phyloP scores from a whole-genome alignment of 2,888 invertebrate genomes.

The Cylloceria caligata region DNA sequence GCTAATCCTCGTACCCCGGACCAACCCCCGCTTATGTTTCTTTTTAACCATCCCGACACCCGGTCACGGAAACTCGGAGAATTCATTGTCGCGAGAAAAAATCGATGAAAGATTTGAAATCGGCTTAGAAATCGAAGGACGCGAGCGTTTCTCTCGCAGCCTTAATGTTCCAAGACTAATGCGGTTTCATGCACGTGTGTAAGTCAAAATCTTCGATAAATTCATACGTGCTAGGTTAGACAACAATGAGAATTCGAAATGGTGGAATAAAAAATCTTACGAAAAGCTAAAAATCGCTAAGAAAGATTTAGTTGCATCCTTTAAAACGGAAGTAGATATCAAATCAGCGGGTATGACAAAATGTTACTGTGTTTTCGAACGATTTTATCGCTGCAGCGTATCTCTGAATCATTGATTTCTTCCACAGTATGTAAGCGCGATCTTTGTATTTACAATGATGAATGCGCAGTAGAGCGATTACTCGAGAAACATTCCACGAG shows the following conservation, averaged over 20 bases:
- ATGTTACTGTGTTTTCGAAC: neutral
- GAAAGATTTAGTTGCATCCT: neutral
- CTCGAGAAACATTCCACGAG: neutral
- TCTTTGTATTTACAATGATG: neutral
- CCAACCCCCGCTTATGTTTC: slow-evolving; percentile 68
- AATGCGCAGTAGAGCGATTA: neutral
- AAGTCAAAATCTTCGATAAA: neutral
- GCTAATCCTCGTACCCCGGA: slow-evolving; percentile 76
- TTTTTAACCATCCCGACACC: slow-evolving; percentile 47
- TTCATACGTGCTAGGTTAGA: neutral
- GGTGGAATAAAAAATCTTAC: neutral
- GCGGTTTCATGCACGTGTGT: slow-evolving; percentile 13
- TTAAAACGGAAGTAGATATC: neutral
- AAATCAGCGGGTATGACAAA: neutral
- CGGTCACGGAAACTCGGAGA: slow-evolving; percentile 49
- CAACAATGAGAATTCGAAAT: neutral
- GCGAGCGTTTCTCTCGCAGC: neutral
- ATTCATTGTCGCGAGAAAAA: slow-evolving; percentile 45
- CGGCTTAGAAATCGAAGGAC: slow-evolving; percentile 16
- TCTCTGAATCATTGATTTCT: slow-evolving; percentile 20
- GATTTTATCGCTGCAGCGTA: neutral
- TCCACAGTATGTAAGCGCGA: neutral
- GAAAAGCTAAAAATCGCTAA: neutral
- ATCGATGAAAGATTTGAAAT: slow-evolving; percentile 34
- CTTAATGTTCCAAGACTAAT: slow-evolving; percentile 1